Evolutionary conservation across 2,113 vertebrate species (phyloP), one percentile per base, ranked within the genome.

Genomic region (Perca flavescens): DNA sequence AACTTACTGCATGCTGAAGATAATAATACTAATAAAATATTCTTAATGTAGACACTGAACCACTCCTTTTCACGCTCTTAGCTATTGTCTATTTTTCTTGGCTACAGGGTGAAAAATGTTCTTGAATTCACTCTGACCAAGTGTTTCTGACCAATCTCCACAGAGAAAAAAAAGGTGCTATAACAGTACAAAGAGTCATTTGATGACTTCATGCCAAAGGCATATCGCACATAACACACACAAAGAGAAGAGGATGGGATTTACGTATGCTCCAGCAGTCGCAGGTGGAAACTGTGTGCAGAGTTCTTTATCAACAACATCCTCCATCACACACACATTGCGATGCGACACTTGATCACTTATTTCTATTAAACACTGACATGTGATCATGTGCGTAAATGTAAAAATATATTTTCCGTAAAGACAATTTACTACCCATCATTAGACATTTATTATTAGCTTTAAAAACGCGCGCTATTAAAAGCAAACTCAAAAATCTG

Each of bases 231-330:
- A 57, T 57, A 56, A 85, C 61, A 81, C 68, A 47, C 25, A 70
- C 31, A 80, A 60, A 79, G 65, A 88, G 5, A 16, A 28, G 47
- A 5, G 10, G 64, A 63, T 11, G 5, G 64, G 46, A 31, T 77
- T n/a, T 34, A 28, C 28, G 28, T 28, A 46, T 49, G 28, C 13
- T 85, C 71, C 34, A 50, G 65, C 47, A 66, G 64, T 66, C 25
- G 65, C 88, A 89, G 82, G 86, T 89, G 80, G 50, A 56, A 86
- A 87, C 69, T 91, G 86, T 80, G 84, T 16, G 80, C 83, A 54
- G 84, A 90, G 76, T 89, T 89, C 67, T 84, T 77, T 40, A 78
- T 88, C 53, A 74, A 50, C 83, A 85, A 54, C 87, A 74, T 63
- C 91, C 73, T 77, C 71, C 82, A 64, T 72, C 63, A 81, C 70